A percentile compares a stretch with the other conserved stretches of the same genome.
phyloP scores from a whole-genome alignment of 1,140 invertebrate genomes.

The Rhizoglyphus robini region DNA sequence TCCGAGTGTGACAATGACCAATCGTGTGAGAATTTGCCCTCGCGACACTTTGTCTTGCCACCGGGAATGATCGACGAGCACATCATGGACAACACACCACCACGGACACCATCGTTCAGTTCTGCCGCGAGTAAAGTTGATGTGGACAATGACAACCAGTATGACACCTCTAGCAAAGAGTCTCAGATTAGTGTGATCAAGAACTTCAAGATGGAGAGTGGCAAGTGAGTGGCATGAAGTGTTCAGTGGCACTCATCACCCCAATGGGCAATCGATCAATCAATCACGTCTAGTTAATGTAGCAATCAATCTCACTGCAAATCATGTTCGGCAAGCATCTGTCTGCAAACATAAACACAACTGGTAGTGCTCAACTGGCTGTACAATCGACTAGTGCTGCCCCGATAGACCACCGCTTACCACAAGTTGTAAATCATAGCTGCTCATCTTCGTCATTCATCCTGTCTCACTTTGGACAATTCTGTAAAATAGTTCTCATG shows the following conservation, averaged over 20 bases:
- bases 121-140: neutral
- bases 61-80: neutral
- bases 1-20: slow-evolving; percentile 2
- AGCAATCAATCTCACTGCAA: slow-evolving; percentile 6
- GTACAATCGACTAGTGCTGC: no score
- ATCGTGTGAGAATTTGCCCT: neutral
- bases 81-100: neutral
- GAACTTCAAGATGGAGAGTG: neutral
- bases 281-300: neutral
- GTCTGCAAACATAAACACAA: neutral
- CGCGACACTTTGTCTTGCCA: neutral
- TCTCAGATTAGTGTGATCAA: neutral
- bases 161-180: neutral
- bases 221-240: neutral
- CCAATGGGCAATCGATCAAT: neutral
- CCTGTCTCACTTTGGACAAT: no score
- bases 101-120: neutral
- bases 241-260: neutral
- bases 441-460: no score
- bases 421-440: no score
- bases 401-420: no score
- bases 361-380: neutral
- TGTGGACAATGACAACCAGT: neutral
- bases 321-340: neutral
- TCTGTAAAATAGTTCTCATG: no score